Percentiles rank a stretch among this genome's conserved stretches.
Conservation (phyloP, 2,888 invertebrate species). For the Epirrhoe tristata region DNA sequence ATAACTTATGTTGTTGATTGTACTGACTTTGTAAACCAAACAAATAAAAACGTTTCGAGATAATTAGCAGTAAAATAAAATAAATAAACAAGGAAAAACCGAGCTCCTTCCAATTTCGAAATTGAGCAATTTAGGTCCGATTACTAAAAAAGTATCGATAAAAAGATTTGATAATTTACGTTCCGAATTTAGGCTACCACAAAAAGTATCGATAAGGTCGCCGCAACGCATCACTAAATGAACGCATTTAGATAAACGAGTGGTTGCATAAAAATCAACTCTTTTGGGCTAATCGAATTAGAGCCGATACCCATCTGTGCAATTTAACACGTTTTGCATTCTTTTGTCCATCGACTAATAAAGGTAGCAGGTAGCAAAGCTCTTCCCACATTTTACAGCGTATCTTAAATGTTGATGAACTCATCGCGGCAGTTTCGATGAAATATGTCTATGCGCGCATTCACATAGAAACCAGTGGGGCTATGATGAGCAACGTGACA, state of each 20-base stretch:
- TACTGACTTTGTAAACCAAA: conserved; percentile 16
- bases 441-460: conserved; percentile 55
- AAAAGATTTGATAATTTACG: conserved; percentile 10
- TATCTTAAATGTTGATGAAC: conserved; percentile 80
- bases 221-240: conserved; percentile 57
- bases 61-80: conserved; percentile 18
- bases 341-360: conserved; percentile 78
- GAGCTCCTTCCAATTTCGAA: conserved; percentile 9
- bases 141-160: conserved; percentile 36
- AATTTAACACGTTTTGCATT: conserved; percentile 83
- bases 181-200: conserved; percentile 17
- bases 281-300: conserved; percentile 83
- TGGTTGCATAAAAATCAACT: conserved; percentile 82
- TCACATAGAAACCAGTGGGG: conserved; percentile 11
- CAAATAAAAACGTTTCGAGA: conserved; percentile 10
- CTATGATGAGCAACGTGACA: no score
- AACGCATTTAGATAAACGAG: conserved; percentile 77
- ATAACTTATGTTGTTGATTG: conserved; percentile 10
- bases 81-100: conserved; percentile 17
- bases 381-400: conserved; percentile 64
- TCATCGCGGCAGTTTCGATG: conserved; percentile 71
- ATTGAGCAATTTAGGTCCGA: conserved; percentile 22
- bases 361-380: conserved; percentile 79
- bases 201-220: conserved; percentile 38
- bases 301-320: conserved; percentile 79